These are phyloP conservation scores for Pipistrellus pipistrellus DNA, from an alignment of 2,797 vertebrate genomes.

Conservation along the genomic window DNA sequence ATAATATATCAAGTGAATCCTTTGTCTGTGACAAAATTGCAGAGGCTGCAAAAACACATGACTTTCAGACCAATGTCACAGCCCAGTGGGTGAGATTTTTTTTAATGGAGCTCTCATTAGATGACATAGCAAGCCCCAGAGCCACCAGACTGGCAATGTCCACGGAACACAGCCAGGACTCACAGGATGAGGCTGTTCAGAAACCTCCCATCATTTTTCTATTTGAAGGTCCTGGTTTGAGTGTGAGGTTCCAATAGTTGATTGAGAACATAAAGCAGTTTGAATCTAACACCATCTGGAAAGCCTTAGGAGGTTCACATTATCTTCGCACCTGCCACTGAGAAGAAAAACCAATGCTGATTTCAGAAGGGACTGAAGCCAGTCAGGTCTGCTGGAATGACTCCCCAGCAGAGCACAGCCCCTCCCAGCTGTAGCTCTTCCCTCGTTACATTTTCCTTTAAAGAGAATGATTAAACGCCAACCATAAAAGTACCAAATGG, in stretches of 20 bases:
- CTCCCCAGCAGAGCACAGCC: neutral
- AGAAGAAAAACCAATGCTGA: conserved; percentile 72
- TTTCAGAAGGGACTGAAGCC: conserved; percentile 54
- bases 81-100: conserved; percentile 41
- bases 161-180: conserved; percentile 27
- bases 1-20: too few species aligned
- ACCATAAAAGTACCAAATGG: neutral
- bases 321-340: conserved; percentile 72
- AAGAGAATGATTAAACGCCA: conserved; percentile 12
- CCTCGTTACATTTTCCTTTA: conserved; percentile 4
- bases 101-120: conserved; percentile 5
- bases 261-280: conserved; percentile 71
- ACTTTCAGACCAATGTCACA: conserved; percentile 66
- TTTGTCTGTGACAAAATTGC: conserved; percentile 27
- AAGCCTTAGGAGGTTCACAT: conserved; percentile 73
- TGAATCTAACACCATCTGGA: conserved; percentile 79
- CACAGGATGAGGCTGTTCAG: neutral
- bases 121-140: neutral
- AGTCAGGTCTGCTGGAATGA: conserved; percentile 51
- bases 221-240: conserved; percentile 60
- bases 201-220: conserved; percentile 65
- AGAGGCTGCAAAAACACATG: neutral
- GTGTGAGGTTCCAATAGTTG: conserved; percentile 55
- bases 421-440: neutral
- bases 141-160: neutral